These are phyloP conservation scores for Epizoanthus scotinus DNA, from an alignment of 92 coral and sea anemone genomes.

Conservation along the genomic window DNA sequence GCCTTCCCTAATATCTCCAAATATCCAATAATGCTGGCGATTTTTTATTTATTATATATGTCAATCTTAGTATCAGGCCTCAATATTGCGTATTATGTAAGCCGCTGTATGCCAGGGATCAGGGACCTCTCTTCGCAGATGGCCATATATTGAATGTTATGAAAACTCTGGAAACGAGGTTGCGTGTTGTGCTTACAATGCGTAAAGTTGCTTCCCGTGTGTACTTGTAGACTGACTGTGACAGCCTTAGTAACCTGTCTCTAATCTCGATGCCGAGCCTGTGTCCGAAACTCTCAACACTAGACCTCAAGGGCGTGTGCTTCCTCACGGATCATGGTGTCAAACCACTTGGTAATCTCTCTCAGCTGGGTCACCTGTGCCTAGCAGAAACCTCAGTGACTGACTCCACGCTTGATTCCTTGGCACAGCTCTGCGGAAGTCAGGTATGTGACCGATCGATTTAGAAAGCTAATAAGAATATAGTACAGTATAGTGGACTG, in stretches of 20 bases:
- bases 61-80: too few relatives aligned
- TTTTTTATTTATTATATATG: too few relatives aligned
- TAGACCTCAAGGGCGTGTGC: conserved; percentile 75
- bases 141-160: too few relatives aligned
- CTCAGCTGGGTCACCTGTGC: conserved; percentile 53
- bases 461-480: too few relatives aligned
- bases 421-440: conserved; percentile 55
- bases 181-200: too few relatives aligned
- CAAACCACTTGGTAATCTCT: conserved; percentile 53
- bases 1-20: too few relatives aligned
- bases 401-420: conserved; percentile 58
- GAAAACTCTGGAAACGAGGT: too few relatives aligned
- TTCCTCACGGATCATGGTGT: conserved; percentile 74
- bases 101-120: too few relatives aligned
- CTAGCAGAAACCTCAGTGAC: conserved; percentile 75
- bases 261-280: conserved; percentile 55
- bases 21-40: too few relatives aligned
- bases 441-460: conserved; percentile 42
- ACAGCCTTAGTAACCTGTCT: conserved; percentile 57
- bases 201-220: not conserved
- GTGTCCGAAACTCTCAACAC: conserved; percentile 62
- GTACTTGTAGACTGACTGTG: conserved; percentile 68
- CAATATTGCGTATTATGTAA: too few relatives aligned
- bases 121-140: too few relatives aligned
- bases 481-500: too few relatives aligned